A percentile compares a stretch with the other conserved stretches of the same genome.
Conservation (phyloP, 2,797 vertebrate species). For the Melanotaenia maccullochi region DNA sequence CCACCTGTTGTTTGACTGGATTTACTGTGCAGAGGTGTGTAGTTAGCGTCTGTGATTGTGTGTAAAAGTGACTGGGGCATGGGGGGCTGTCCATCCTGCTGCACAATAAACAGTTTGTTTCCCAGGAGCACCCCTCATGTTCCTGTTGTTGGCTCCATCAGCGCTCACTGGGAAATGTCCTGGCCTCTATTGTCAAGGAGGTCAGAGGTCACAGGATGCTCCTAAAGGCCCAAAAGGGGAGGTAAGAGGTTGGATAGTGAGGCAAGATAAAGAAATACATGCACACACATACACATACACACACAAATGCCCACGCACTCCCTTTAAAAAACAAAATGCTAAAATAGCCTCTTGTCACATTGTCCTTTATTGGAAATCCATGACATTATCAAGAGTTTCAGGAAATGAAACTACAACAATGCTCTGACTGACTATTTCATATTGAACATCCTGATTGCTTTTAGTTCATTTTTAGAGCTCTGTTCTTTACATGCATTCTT, state of each 20-base stretch:
- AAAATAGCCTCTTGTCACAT: conserved; percentile 66
- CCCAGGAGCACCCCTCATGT: conserved; percentile 88
- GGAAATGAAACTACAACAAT: conserved; percentile 69
- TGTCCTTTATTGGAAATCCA: conserved; percentile 54
- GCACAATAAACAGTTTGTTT: conserved; percentile 89
- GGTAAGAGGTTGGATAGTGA: conserved; percentile 84
- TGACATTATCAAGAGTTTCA: conserved; percentile 72
- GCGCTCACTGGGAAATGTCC: conserved; percentile 88
- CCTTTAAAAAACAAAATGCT: conserved; percentile 42
- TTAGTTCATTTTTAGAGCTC: conserved; percentile 46
- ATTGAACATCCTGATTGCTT: conserved; percentile 72
- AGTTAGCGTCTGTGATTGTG: conserved; percentile 52
- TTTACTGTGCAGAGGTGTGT: conserved; percentile 56
- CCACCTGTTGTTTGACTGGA: conserved; percentile 61
- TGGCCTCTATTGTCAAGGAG: conserved; percentile 83
- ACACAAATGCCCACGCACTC: conserved; percentile 28
- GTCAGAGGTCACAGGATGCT: conserved; percentile 87
- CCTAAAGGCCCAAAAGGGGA: conserved; percentile 84
- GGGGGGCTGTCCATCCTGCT: conserved; percentile 83
- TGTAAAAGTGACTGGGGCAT: conserved; percentile 74
- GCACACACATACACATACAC: conserved; percentile 17
- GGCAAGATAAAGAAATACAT: conserved; percentile 79
- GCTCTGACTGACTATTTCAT: conserved; percentile 63
- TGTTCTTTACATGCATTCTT: conserved; percentile 50
- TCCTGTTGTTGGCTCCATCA: conserved; percentile 86